These are phyloP conservation scores for Ypsolopha scabrella DNA, from an alignment of 2,888 invertebrate genomes.

Conservation along the genomic window DNA sequence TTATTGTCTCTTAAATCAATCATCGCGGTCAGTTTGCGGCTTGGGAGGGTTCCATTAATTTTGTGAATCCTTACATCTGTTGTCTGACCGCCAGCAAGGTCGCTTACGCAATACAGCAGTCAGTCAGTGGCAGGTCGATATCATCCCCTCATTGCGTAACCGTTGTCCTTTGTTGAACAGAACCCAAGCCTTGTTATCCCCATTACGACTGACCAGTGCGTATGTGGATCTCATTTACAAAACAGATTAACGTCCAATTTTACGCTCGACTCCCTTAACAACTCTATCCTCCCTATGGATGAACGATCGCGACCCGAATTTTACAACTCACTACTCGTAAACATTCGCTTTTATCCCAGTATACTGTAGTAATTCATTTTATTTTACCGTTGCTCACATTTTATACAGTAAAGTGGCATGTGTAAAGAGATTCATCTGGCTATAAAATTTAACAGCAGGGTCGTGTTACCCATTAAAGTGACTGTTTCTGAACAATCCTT, in stretches of 20 bases:
- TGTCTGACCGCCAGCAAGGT: conserved; percentile 24
- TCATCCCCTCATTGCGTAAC: conserved; percentile 28
- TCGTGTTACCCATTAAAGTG: no score
- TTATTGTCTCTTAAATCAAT: neutral
- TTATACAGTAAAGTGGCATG: no score
- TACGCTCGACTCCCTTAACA: neutral
- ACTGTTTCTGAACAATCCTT: no score
- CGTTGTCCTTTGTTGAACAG: conserved; percentile 25
- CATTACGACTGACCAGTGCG: neutral
- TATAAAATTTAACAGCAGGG: no score
- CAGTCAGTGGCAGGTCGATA: conserved; percentile 52
- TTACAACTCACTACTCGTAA: neutral
- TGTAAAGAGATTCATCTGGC: no score
- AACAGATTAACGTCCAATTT: conserved; percentile 3
- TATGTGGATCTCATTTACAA: neutral
- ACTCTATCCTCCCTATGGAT: neutral
- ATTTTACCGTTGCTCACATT: no score
- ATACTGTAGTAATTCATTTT: no score
- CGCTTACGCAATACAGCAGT: conserved; percentile 36
- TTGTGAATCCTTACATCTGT: conserved; percentile 51
- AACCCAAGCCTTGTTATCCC: conserved; percentile 14
- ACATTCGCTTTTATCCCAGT: no score
- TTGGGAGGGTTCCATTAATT: conserved; percentile 8
- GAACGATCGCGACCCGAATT: neutral
- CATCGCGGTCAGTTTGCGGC: neutral